These are phyloP conservation scores for Epsilonema sp. DNA, from an alignment of 2,888 invertebrate genomes.

Conservation along the genomic window DNA sequence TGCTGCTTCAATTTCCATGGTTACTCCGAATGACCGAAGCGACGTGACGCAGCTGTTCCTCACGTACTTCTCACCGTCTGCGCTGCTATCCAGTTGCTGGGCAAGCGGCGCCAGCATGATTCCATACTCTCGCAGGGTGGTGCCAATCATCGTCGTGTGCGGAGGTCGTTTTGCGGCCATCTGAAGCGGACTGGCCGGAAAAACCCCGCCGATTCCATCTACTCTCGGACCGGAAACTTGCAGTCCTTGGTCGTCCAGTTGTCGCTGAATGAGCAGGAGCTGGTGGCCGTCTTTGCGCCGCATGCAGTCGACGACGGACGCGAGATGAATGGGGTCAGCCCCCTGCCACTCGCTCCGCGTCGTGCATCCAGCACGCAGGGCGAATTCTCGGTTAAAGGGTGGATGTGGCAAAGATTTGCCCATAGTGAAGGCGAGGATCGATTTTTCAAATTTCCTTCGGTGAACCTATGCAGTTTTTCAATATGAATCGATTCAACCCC, in stretches of 20 bases:
- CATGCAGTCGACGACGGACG: slow-evolving; percentile 3
- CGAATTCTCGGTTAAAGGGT: no score
- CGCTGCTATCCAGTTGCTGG: no score
- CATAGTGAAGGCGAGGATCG: no score
- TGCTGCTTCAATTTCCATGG: no score
- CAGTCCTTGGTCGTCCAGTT: neutral
- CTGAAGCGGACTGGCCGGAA: neutral
- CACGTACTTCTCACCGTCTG: neutral
- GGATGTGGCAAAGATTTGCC: no score
- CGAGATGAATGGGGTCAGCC: no score
- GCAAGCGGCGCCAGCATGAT: no score
- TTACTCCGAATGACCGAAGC: neutral
- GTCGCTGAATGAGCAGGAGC: neutral
- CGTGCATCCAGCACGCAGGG: slow-evolving; percentile 1
- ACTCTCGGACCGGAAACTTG: neutral
- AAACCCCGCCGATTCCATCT: slow-evolving; percentile 3
- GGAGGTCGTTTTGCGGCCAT: slow-evolving; percentile 3
- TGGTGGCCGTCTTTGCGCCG: neutral
- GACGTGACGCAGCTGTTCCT: neutral
- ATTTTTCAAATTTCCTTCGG: no score
- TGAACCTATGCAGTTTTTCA: no score
- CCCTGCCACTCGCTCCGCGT: neutral
- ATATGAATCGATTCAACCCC: no score
- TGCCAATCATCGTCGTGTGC: slow-evolving; percentile 1
- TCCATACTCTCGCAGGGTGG: slow-evolving; percentile 3